Conservation (phyloP, 1,140 invertebrate species). For the Drosophila hydei region DNA sequence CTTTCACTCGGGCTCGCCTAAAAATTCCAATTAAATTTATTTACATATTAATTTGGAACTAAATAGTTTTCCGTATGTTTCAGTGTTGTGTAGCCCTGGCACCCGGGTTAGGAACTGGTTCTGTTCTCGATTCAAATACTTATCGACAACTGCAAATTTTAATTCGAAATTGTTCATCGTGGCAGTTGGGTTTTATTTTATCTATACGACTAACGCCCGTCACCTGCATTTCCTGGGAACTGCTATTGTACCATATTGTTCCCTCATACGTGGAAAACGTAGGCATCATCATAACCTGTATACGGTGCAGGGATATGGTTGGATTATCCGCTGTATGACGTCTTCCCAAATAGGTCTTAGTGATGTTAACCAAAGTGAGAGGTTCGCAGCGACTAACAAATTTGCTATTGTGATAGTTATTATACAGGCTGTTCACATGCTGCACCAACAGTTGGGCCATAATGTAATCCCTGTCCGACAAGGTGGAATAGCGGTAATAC, state of each 20-base stretch:
- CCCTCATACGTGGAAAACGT: neutral
- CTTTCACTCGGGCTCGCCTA: too few relatives aligned
- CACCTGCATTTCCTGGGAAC: neutral
- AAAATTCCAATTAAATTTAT: too few relatives aligned
- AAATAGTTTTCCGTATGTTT: too few relatives aligned
- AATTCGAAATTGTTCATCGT: neutral
- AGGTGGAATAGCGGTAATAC: neutral
- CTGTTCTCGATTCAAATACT: too few relatives aligned
- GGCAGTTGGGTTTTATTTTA: neutral
- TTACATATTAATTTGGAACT: too few relatives aligned
- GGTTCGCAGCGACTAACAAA: neutral
- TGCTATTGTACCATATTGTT: conserved; percentile 9
- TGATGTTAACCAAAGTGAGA: neutral
- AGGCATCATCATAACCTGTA: neutral
- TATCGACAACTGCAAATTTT: neutral
- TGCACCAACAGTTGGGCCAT: neutral
- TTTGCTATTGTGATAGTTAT: too few relatives aligned
- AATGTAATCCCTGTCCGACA: neutral
- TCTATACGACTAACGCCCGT: neutral
- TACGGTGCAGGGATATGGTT: neutral
- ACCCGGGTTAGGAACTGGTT: too few relatives aligned
- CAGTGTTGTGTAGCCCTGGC: too few relatives aligned
- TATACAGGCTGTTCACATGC: neutral
- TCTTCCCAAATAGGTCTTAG: neutral
- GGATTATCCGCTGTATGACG: conserved; percentile 5